These are phyloP conservation scores for Folsomia manolachei DNA, from an alignment of 2,888 invertebrate species.

Conservation along the genomic window DNA sequence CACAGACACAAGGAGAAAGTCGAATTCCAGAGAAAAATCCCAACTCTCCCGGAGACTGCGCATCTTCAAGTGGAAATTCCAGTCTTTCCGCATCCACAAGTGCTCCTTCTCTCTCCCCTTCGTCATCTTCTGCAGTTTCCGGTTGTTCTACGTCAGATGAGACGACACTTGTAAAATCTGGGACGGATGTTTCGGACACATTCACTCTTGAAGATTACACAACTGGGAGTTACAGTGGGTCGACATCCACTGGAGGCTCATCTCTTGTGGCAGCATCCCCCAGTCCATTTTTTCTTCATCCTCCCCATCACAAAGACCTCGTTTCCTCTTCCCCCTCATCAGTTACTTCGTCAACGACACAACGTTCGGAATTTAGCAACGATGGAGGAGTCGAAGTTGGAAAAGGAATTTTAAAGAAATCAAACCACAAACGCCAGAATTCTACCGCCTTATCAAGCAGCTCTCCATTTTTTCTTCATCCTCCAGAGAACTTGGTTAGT, in stretches of 20 bases:
- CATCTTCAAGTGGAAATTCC: constrained; percentile 47
- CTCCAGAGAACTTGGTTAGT: constrained; percentile 40
- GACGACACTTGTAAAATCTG: constrained; percentile 27
- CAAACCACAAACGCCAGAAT: constrained; percentile 32
- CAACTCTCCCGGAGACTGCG: constrained; percentile 29
- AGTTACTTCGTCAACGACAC: background rate
- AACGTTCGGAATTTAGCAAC: background rate
- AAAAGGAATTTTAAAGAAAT: constrained; percentile 22
- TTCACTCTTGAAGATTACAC: constrained; percentile 35
- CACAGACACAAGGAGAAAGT: background rate
- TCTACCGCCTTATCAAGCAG: constrained; percentile 30
- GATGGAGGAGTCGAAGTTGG: background rate
- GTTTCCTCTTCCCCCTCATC: constrained; percentile 17
- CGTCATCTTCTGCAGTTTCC: constrained; percentile 36
- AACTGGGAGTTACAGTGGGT: constrained; percentile 10
- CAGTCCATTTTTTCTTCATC: constrained; percentile 47
- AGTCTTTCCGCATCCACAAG: constrained; percentile 46
- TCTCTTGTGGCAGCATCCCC: constrained; percentile 26
- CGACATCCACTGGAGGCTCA: background rate
- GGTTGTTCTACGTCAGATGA: constrained; percentile 40
- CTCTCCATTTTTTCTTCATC: constrained; percentile 48
- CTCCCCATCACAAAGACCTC: too few species aligned
- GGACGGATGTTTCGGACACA: constrained; percentile 37
- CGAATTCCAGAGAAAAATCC: background rate
- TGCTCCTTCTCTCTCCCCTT: constrained; percentile 46